phyloP scores from a whole-genome alignment of 2,113 vertebrate genomes.

The Abramis brama region DNA sequence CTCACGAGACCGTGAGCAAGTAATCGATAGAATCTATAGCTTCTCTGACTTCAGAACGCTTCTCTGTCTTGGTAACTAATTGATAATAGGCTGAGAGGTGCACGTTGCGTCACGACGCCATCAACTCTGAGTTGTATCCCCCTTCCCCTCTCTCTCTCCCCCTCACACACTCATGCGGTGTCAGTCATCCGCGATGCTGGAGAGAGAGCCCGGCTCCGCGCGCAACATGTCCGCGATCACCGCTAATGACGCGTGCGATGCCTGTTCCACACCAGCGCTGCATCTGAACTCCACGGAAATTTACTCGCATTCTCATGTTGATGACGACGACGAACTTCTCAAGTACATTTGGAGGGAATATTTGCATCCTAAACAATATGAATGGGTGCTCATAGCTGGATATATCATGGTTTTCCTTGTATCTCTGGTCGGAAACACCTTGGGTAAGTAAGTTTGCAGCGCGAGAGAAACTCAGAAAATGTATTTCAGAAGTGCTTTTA shows the following conservation, averaged over 20 bases:
- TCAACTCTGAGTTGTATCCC: not conserved
- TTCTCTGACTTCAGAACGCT: not conserved
- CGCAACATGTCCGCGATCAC: conserved; percentile 81
- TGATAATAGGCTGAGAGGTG: conserved; percentile 4
- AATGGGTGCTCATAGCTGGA: conserved; percentile 93
- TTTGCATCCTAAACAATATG: conserved; percentile 92
- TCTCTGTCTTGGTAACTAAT: conserved; percentile 17
- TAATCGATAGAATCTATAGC: not conserved
- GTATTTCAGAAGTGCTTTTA: not conserved
- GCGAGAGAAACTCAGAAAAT: not conserved
- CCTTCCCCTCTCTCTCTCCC: not conserved
- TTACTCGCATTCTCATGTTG: conserved; percentile 68
- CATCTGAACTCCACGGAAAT: conserved; percentile 79
- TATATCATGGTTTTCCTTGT: conserved; percentile 94
- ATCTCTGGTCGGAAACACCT: conserved; percentile 90
- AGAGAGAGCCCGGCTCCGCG: conserved; percentile 59
- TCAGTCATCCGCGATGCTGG: conserved; percentile 46
- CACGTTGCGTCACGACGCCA: conserved; percentile 32
- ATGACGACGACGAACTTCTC: conserved; percentile 94
- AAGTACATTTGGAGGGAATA: conserved; percentile 95
- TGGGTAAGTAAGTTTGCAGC: conserved; percentile 82
- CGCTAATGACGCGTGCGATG: conserved; percentile 72
- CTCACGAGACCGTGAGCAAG: not conserved
- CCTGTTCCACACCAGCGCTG: conserved; percentile 73
- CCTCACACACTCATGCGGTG: not conserved